phyloP scores from a whole-genome alignment of 2,113 vertebrate genomes.

The Syngnathoides biaculeatus region DNA sequence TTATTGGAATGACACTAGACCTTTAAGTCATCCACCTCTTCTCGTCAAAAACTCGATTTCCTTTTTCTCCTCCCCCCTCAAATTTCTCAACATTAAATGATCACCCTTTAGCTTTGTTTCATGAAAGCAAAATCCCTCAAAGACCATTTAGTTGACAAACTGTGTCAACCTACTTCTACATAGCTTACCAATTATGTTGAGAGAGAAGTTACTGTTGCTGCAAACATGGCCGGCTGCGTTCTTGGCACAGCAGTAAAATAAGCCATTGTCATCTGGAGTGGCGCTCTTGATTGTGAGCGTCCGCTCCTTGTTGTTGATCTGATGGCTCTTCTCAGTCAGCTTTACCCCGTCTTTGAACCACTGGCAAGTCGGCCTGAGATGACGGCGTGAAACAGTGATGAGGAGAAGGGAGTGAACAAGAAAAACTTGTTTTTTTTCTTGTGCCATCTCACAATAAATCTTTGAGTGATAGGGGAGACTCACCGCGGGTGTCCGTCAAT shows the following conservation, averaged over 20 bases:
- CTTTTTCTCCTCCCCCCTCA: slow-evolving; percentile 17
- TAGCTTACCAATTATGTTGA: slow-evolving; percentile 84
- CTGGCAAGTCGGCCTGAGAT: slow-evolving; percentile 83
- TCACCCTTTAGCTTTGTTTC: not conserved
- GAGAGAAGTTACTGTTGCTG: slow-evolving; percentile 86
- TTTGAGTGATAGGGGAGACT: slow-evolving; percentile 52
- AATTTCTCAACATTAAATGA: slow-evolving; percentile 23
- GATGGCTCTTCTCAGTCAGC: slow-evolving; percentile 76
- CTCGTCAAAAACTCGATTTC: slow-evolving; percentile 39
- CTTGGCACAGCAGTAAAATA: slow-evolving; percentile 90
- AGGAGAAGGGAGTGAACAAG: not conserved
- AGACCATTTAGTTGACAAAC: not conserved
- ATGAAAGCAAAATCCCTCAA: not conserved
- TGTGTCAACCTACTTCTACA: not conserved
- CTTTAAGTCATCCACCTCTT: slow-evolving; percentile 32
- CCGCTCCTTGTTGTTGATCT: slow-evolving; percentile 86
- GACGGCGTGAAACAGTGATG: not conserved
- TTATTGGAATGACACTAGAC: no score
- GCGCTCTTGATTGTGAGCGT: slow-evolving; percentile 81
- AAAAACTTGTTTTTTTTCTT: not conserved
- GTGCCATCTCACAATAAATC: slow-evolving; percentile 10
- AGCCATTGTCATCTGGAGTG: slow-evolving; percentile 80
- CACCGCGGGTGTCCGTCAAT: slow-evolving; percentile 96
- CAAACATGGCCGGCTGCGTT: slow-evolving; percentile 83
- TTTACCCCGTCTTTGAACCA: slow-evolving; percentile 84